Base-by-base conservation (phyloP, 2,888 invertebrate genomes). In the Noctua comes region DNA sequence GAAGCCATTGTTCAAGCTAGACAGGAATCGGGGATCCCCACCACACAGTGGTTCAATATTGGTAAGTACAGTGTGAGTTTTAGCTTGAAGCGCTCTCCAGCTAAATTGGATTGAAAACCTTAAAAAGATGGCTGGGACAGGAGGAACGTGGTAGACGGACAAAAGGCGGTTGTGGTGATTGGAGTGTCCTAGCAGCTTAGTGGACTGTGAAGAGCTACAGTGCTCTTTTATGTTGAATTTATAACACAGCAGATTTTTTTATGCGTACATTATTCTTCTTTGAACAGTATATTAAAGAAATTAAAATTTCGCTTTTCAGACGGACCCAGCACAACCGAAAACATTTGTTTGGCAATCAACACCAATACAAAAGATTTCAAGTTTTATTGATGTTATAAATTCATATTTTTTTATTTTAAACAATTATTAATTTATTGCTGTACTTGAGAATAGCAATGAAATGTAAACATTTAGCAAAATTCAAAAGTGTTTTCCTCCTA, bases 1-100 rank as follows among this genome's bases (percentile, higher is more conserved):
- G 93, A 97, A 81, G 98, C 98, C 0, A 90, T 98, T 27, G 93
- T 96, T 77, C 96, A 97, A 7, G 97, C 97, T 0, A 94, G 98
- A 88, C 88, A 88, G 21, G 97, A 98, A 82, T 95, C 96, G 69
- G 97, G 97, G 48, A 90, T 95, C 43, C 93, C 92, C 1, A 93
- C 95, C 13, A 92, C 91, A 11, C 90, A 93, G 31, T 98, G 97
- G 97, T 97, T 96, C 88, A 92, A 93, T 75, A 93, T 98, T 77
- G 96, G 98, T 97, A 93, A 93, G 80, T 68, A 16, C 31, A 16
- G 31, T 59, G 31, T 40, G 10, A 24, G 27, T 21, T 0, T 6
- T n/a, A 31, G 13, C 27, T 7, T 75, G 11, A 18, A 11, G 16
- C 1, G 6, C 4, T n/a, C 27, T 24, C 4, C 11, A 6, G 27